Conservation (phyloP, 53 echinoderm and acorn worm species). For the Holothuria scabra region DNA sequence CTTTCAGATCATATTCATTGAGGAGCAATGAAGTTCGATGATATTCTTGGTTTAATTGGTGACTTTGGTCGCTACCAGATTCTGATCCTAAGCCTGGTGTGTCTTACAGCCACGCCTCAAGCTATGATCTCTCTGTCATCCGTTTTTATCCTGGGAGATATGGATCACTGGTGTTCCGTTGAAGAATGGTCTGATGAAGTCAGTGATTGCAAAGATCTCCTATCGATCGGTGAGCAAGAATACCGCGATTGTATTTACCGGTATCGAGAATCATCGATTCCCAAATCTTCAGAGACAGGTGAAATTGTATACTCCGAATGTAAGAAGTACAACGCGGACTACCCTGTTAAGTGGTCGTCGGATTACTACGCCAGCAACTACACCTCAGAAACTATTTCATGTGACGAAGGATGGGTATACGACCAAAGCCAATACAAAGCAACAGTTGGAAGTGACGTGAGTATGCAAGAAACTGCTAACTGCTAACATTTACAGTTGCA, state of each 20-base stretch:
- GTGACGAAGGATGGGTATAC: conserved; percentile 50
- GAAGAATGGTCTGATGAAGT: conserved; percentile 21
- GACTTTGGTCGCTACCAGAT: conserved; percentile 45
- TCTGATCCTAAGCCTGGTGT: not conserved
- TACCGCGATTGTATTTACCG: not conserved
- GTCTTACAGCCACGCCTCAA: not conserved
- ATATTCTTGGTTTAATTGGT: conserved; percentile 5
- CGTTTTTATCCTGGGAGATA: conserved; percentile 21
- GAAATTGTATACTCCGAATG: conserved; percentile 12
- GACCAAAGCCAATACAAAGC: conserved; percentile 34
- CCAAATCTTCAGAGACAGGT: not conserved
- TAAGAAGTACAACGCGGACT: conserved; percentile 16
- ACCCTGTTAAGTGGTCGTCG: conserved; percentile 1
- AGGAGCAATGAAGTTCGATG: conserved; percentile 30
- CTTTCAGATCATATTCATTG: too few relatives aligned
- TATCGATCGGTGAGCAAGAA: not conserved
- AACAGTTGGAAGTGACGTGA: conserved; percentile 26
- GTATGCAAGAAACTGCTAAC: not conserved
- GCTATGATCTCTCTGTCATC: not conserved
- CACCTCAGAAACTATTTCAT: conserved; percentile 9
- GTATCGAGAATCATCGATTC: conserved; percentile 36
- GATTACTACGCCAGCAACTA: conserved; percentile 26
- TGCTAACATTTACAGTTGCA: too few relatives aligned
- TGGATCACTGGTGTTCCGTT: conserved; percentile 42
- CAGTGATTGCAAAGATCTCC: not conserved